Percentiles rank a stretch among this genome's conserved stretches.
phyloP scores from a whole-genome alignment of 53 echinoderm and acorn worm genomes.

The Echinarachnius parma region DNA sequence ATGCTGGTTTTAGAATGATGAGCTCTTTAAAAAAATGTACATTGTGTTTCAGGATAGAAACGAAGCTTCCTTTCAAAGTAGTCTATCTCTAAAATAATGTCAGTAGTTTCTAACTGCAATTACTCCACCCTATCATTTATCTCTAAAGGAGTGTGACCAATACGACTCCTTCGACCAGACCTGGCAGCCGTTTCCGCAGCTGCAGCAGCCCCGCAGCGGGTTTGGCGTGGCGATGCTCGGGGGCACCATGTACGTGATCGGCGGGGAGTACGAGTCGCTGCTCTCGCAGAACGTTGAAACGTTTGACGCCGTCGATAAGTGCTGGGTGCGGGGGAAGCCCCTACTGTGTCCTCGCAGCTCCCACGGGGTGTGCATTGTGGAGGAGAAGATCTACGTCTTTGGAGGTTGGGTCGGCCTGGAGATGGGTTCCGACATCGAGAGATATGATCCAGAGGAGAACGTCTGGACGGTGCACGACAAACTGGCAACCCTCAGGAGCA shows the following conservation, averaged over 20 bases:
- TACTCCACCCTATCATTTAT: too few relatives aligned
- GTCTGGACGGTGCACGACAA: conserved; percentile 62
- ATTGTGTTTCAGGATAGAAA: too few relatives aligned
- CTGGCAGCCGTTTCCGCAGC: conserved; percentile 64
- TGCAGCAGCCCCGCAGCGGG: conserved; percentile 78
- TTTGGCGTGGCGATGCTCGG: conserved; percentile 59
- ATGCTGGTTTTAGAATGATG: too few relatives aligned
- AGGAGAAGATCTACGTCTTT: conserved; percentile 75
- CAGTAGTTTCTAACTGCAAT: too few relatives aligned
- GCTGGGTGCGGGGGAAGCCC: conserved; percentile 58
- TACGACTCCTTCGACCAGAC: conserved; percentile 81
- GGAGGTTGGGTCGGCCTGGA: conserved; percentile 85
- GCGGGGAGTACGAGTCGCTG: conserved; percentile 86
- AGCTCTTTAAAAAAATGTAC: too few relatives aligned
- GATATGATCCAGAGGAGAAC: conserved; percentile 65
- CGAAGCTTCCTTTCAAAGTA: too few relatives aligned
- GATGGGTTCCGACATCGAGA: conserved; percentile 71
- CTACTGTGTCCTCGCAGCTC: conserved; percentile 72
- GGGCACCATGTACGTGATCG: conserved; percentile 80
- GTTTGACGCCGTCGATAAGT: conserved; percentile 65
- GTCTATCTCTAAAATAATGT: too few relatives aligned
- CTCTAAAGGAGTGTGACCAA: too few relatives aligned
- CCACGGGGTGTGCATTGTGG: conserved; percentile 71
- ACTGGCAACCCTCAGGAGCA: conserved; percentile 61
- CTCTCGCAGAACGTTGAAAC: conserved; percentile 79